Base-by-base conservation (phyloP, 2,113 vertebrate species). In the Sebastes schlegelii region DNA sequence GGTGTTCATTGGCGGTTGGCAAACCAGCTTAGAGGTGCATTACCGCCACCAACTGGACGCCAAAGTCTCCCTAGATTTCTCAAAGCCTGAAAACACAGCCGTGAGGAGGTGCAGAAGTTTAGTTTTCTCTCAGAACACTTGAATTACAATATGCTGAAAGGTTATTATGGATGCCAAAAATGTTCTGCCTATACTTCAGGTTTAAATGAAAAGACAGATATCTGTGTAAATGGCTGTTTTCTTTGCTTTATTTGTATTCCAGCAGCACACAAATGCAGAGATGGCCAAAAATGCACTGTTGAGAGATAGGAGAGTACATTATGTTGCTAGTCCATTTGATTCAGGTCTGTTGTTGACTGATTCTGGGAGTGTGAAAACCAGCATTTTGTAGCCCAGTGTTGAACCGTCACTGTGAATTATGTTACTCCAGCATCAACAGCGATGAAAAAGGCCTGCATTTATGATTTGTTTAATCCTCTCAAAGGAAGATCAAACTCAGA, bases 381-480 rank as follows among this genome's bases (percentile, higher is more conserved):
- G 51, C 46, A 8, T 19, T 23, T 11, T 19, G 68, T 46, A 17
- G 21, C 48, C 9, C 48, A 12, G 19, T 46, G 16, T 48, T 48
- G 42, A 71, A 26, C 49, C 21, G 43, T 62, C 42, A 40, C 21
- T 57, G 9, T 58, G 54, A 78, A 26, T 58, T 61, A 49, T 43
- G 23, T 13, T 60, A 46, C 63, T 64, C 16, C 26, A 40, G 21
- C 21, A 65, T 19, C 55, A 46, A 42, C 43, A 64, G 21, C 40
- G 77, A 79, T 42, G 42, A 60, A 58, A 46, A 74, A 76, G 16
- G 13, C 10, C 17, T 4, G 21, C 5, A 51, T 78, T 71, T 34
- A 10, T 66, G n/a, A 66, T 16, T 43, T 45, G 45, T 65, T 84
- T 64, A 26, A 26, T 71, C 55, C 17, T 19, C 42, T 10, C n/a